Evolutionary conservation across 1,140 invertebrate species (phyloP).

Genomic region (Homarus americanus): DNA sequence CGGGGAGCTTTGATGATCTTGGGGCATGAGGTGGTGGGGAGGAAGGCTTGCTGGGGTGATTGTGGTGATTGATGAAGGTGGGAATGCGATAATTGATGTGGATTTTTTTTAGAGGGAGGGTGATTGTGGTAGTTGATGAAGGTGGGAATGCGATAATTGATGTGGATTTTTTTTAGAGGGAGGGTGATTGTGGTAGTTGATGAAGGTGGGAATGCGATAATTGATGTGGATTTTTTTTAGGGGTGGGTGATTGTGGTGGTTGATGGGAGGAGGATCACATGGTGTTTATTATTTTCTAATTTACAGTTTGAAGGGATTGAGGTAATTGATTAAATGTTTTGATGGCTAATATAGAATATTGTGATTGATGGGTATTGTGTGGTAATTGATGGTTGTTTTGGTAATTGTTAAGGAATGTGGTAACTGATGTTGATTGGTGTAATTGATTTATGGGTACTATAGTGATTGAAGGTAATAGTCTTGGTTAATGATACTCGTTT

Average conservation of each 20-base stretch:
- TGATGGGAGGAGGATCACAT: neutral
- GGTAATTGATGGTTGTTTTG: neutral
- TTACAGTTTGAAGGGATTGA: no score
- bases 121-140: neutral
- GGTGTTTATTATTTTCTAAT: neutral
- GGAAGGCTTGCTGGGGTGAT: neutral
- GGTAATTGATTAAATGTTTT: no score
- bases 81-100: neutral
- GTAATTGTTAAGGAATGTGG: neutral
- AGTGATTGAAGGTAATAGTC: neutral
- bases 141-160: neutral
- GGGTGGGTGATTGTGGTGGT: neutral
- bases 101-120: neutral
- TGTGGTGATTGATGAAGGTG: neutral
- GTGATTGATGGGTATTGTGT: neutral
- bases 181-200: neutral
- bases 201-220: neutral
- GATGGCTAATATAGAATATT: neutral
- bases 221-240: neutral
- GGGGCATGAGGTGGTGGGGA: neutral
- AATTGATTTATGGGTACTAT: neutral
- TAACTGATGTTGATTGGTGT: neutral
- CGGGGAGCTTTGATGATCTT: neutral
- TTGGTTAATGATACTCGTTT: neutral
- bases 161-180: neutral